phyloP scores from a whole-genome alignment of 1,140 invertebrate species.

The Drosophila lacteicornis region DNA sequence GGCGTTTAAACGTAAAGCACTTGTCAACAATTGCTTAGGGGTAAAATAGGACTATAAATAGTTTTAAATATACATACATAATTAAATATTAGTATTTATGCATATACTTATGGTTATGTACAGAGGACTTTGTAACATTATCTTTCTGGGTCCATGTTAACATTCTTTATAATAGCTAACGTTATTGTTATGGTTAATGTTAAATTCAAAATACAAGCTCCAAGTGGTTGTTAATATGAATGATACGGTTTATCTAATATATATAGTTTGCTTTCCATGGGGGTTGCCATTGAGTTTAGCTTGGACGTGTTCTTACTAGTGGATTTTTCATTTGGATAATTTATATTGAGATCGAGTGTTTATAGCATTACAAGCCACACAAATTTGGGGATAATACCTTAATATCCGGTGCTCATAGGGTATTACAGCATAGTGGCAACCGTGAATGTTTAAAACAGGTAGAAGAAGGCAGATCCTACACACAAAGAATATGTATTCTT shows the following conservation, averaged over 20 bases:
- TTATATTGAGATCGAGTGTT: constrained; percentile 14
- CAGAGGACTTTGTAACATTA: constrained; percentile 39
- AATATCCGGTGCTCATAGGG: too few species aligned
- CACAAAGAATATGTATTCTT: too few species aligned
- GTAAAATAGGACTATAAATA: constrained; percentile 42
- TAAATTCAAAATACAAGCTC: constrained; percentile 82
- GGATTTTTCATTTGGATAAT: constrained; percentile 28
- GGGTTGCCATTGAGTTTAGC: constrained; percentile 56
- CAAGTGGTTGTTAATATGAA: constrained; percentile 56
- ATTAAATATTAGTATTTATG: constrained; percentile 28
- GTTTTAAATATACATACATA: constrained; percentile 39
- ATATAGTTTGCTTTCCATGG: constrained; percentile 41
- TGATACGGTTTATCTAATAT: constrained; percentile 60
- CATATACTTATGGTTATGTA: constrained; percentile 52
- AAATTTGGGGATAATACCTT: background rate
- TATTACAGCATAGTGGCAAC: too few species aligned
- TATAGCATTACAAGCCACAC: constrained; percentile 2
- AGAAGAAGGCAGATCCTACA: too few species aligned
- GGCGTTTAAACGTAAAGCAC: constrained; percentile 72
- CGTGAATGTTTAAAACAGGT: too few species aligned
- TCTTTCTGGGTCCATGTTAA: constrained; percentile 64
- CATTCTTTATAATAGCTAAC: constrained; percentile 51
- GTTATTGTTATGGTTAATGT: constrained; percentile 51
- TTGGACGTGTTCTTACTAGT: constrained; percentile 61
- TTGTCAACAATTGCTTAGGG: constrained; percentile 77